Base-by-base conservation (phyloP, 2,113 vertebrate genomes). In the Mionectes macconnelli region DNA sequence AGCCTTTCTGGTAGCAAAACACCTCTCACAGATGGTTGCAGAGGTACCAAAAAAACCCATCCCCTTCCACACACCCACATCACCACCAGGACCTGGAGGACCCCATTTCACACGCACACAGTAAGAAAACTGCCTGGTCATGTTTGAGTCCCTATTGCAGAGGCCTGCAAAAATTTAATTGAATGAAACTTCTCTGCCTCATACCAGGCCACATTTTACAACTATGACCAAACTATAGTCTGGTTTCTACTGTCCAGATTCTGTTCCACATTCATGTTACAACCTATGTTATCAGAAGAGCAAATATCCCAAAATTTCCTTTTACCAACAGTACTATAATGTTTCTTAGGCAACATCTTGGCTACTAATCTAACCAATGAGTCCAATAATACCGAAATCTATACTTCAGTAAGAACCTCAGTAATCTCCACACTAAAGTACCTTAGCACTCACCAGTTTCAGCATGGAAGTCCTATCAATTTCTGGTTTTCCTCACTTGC, bases 1-100 rank as follows among this genome's bases (percentile, higher is more conserved):
- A 2, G 30, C 13, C 47, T 64, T 88, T 23, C 68, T 67, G 39
- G 45, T 24, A 63, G 49, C 56, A 60, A 64, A 90, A 73, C 47
- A 79, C 42, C 76, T 96, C 86, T 89, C 78, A 66, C 52, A 88
- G 90, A 30, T 2, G 10, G 33, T 14, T 33, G 39, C 10, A 63
- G 21, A 57, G 50, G 37, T 7, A 64, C 14, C 12, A 42, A 27
- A 35, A 40, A 24, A 40, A 37, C 10, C 35, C 1, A 0, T 0
- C 2, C 25, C 42, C 16, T 8, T 28, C 20, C 3, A 16, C 2
- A 9, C 6, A 16, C 5, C 6, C 47, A 13, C 18, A 10, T 7
- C 45, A 21, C 18, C 19, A 16, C 7, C 33, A 69, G 69, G 20
- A 76, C 7, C 22, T 3, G 4, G 6, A 78, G 30, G 15, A 45